phyloP scores from a whole-genome alignment of 2,797 vertebrate species.

The Merluccius polli region DNA sequence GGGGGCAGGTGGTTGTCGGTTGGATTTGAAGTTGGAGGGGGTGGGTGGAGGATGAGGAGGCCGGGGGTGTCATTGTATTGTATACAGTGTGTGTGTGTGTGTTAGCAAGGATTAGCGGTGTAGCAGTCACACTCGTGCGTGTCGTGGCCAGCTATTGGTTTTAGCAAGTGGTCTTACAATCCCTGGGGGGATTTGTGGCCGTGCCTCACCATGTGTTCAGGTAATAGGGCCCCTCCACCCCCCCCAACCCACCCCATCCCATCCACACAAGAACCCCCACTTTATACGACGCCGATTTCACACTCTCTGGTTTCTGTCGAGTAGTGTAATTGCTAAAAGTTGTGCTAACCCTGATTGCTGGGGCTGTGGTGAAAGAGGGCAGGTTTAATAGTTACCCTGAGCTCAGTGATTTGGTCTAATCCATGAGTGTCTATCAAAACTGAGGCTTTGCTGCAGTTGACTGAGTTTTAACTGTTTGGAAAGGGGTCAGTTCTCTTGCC shows the following conservation, averaged over 20 bases:
- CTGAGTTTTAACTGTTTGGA: not conserved
- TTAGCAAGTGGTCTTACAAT: conserved; percentile 52
- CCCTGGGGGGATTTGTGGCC: conserved; percentile 58
- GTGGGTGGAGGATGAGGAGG: not conserved
- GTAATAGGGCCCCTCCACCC: conserved; percentile 46
- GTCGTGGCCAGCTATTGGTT: conserved; percentile 41
- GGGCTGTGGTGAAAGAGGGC: not conserved
- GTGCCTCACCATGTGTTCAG: conserved; percentile 62
- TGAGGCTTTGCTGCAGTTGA: not conserved
- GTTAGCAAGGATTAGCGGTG: conserved; percentile 51
- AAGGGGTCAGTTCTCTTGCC: not conserved
- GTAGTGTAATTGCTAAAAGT: not conserved
- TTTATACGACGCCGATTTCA: not conserved
- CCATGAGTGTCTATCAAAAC: not conserved
- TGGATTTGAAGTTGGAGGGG: not conserved
- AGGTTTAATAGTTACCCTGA: not conserved
- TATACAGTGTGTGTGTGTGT: conserved; percentile 19
- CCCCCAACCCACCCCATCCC: conserved; percentile 26
- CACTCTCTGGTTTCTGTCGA: not conserved
- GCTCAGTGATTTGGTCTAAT: not conserved
- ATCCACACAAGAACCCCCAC: not conserved
- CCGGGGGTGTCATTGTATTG: not conserved
- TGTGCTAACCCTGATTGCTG: not conserved
- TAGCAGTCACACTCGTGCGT: conserved; percentile 46
- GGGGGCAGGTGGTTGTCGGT: not conserved